These are phyloP conservation scores for Bufo bufo DNA, from an alignment of 2,113 vertebrate species.

Conservation along the genomic window DNA sequence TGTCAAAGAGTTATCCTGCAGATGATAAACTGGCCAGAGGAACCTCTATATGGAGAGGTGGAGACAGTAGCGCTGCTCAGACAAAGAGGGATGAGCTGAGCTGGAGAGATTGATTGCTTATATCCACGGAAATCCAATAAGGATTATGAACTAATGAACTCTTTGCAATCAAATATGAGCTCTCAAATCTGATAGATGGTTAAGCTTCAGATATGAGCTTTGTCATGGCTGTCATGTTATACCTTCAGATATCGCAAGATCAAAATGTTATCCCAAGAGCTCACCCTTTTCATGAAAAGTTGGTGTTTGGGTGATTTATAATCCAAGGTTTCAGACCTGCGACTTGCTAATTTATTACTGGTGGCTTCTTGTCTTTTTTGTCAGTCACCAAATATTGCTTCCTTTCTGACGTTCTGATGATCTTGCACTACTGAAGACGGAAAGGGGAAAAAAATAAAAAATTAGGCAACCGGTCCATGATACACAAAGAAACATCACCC, in stretches of 20 bases:
- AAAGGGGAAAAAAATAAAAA: background rate
- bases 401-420: background rate
- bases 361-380: background rate
- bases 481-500: background rate
- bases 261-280: constrained; percentile 20
- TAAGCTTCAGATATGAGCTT: constrained; percentile 27
- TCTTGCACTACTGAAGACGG: background rate
- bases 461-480: background rate
- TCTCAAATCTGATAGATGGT: constrained; percentile 11
- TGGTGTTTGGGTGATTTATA: constrained; percentile 24
- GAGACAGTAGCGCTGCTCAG: background rate
- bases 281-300: background rate
- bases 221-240: constrained; percentile 26
- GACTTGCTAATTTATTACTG: constrained; percentile 20
- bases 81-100: constrained; percentile 36
- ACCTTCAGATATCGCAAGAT: constrained; percentile 15
- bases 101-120: constrained; percentile 33
- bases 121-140: constrained; percentile 45
- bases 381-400: background rate
- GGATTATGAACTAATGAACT: constrained; percentile 44
- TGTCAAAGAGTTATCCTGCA: background rate
- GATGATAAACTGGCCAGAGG: constrained; percentile 25
- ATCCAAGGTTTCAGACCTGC: background rate
- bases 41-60: constrained; percentile 29
- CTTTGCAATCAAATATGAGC: constrained; percentile 30